A percentile compares a stretch with the other conserved stretches of the same genome.
Evolutionary conservation across 1,140 invertebrate genomes (phyloP).

Genomic region (Papilio aristodemus): DNA sequence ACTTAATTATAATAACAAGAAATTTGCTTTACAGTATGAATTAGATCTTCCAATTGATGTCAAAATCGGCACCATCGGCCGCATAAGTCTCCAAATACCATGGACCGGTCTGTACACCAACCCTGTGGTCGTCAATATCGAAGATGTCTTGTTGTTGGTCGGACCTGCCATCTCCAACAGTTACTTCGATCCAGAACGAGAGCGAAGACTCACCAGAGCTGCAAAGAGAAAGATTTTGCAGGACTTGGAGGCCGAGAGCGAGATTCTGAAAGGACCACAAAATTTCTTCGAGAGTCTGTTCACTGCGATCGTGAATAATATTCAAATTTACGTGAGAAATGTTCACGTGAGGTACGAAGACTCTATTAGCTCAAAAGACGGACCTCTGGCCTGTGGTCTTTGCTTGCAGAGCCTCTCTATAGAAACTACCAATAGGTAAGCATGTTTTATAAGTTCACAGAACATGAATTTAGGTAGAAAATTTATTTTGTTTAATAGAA

Average conservation of each 20-base stretch:
- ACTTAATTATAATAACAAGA: too few relatives aligned
- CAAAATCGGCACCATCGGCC: slow-evolving; percentile 88
- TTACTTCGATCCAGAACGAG: slow-evolving; percentile 87
- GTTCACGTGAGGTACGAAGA: slow-evolving; percentile 93
- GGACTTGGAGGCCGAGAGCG: slow-evolving; percentile 78
- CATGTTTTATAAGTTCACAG: slow-evolving; percentile 2
- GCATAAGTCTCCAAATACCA: slow-evolving; percentile 88
- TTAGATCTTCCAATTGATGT: slow-evolving; percentile 90
- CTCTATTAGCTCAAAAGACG: slow-evolving; percentile 83
- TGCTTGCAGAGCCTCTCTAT: slow-evolving; percentile 89
- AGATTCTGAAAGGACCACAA: slow-evolving; percentile 77
- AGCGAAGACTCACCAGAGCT: slow-evolving; percentile 86
- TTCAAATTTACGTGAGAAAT: slow-evolving; percentile 90
- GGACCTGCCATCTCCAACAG: slow-evolving; percentile 86
- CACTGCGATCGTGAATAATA: slow-evolving; percentile 88
- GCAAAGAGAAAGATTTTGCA: slow-evolving; percentile 84
- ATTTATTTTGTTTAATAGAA: too few relatives aligned
- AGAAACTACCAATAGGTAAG: slow-evolving; percentile 89
- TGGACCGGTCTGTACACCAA: slow-evolving; percentile 88
- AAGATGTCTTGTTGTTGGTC: slow-evolving; percentile 89
- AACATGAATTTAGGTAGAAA: neutral
- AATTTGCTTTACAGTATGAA: slow-evolving; percentile 86
- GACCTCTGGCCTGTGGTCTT: slow-evolving; percentile 87
- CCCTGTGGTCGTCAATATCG: slow-evolving; percentile 85
- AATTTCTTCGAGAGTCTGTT: slow-evolving; percentile 87